A percentile compares a stretch with the other conserved stretches of the same genome.
These are phyloP conservation scores for Nephrocerus scutellatus DNA, from an alignment of 2,888 invertebrate species.

Conservation along the genomic window DNA sequence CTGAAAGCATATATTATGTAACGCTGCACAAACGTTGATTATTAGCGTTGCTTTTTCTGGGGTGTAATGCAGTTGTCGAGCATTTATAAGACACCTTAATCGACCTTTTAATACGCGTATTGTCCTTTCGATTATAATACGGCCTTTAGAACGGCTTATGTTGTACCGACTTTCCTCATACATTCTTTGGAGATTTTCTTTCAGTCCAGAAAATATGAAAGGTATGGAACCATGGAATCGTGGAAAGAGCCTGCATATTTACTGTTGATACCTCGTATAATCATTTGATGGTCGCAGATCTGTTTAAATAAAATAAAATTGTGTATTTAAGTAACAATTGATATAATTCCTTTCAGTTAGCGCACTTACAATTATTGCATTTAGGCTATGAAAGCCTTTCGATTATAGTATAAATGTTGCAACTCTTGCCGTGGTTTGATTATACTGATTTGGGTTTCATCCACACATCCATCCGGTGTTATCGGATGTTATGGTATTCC, in stretches of 20 bases:
- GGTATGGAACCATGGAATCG: constrained; percentile 1
- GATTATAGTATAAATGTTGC: constrained; percentile 4
- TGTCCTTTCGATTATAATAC: constrained; percentile 1
- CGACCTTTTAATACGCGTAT: constrained; percentile 2
- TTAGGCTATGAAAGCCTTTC: constrained; percentile 4
- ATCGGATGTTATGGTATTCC: no score
- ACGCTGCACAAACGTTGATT: constrained; percentile 3
- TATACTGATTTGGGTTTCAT: no score
- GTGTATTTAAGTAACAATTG: neutral
- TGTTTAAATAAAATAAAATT: no score
- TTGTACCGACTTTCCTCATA: neutral
- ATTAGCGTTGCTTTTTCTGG: constrained; percentile 4
- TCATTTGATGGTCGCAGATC: constrained; percentile 1
- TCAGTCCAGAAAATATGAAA: no score
- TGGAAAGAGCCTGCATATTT: constrained; percentile 2
- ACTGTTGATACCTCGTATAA: neutral
- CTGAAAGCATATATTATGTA: constrained; percentile 3
- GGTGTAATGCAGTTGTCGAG: neutral
- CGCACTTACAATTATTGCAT: constrained; percentile 4
- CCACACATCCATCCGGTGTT: no score
- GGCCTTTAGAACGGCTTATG: constrained; percentile 1
- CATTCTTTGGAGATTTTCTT: no score
- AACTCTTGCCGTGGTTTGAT: no score
- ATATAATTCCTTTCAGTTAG: neutral
- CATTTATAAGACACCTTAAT: neutral